Evolutionary conservation across 2,888 invertebrate genomes (phyloP).

Genomic region (Xestia rhomboidea): DNA sequence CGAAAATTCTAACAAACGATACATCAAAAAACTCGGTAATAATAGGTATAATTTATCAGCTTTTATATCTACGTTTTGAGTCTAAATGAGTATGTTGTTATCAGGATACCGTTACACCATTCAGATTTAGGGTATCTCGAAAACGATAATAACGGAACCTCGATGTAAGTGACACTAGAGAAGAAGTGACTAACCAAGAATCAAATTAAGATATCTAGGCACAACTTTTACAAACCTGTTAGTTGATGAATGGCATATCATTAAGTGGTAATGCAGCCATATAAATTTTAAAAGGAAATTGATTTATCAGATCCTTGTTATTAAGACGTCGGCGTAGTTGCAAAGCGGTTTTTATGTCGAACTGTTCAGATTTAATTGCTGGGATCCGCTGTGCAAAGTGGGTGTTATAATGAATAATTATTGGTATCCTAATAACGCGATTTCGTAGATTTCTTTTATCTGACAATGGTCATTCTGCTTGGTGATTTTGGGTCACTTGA

Average conservation of each 20-base stretch:
- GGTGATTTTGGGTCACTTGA: background rate
- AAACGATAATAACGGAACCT: slow-evolving; percentile 43
- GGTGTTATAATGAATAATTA: slow-evolving; percentile 17
- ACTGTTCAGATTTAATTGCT: slow-evolving; percentile 28
- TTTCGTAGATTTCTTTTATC: slow-evolving; percentile 38
- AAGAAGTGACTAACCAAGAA: slow-evolving; percentile 19
- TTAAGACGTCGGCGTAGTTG: slow-evolving; percentile 10
- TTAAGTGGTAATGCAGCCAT: slow-evolving; percentile 9
- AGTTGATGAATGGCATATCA: slow-evolving; percentile 25
- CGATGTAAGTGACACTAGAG: slow-evolving; percentile 19
- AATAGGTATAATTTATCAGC: background rate
- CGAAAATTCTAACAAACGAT: background rate
- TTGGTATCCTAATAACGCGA: slow-evolving; percentile 14
- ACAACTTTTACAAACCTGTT: slow-evolving; percentile 35
- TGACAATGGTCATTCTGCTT: slow-evolving; percentile 1
- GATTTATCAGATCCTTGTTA: slow-evolving; percentile 45
- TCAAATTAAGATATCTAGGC: slow-evolving; percentile 13
- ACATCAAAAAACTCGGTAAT: background rate
- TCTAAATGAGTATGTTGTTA: background rate
- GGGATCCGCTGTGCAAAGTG: slow-evolving; percentile 30
- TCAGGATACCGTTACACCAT: slow-evolving; percentile 21
- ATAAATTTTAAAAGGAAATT: slow-evolving; percentile 37
- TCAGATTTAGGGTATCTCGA: slow-evolving; percentile 8
- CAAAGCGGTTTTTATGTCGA: background rate
- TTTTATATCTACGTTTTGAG: background rate